These are phyloP conservation scores for Equus quagga DNA, from an alignment of 2,113 vertebrate species.

Conservation along the genomic window DNA sequence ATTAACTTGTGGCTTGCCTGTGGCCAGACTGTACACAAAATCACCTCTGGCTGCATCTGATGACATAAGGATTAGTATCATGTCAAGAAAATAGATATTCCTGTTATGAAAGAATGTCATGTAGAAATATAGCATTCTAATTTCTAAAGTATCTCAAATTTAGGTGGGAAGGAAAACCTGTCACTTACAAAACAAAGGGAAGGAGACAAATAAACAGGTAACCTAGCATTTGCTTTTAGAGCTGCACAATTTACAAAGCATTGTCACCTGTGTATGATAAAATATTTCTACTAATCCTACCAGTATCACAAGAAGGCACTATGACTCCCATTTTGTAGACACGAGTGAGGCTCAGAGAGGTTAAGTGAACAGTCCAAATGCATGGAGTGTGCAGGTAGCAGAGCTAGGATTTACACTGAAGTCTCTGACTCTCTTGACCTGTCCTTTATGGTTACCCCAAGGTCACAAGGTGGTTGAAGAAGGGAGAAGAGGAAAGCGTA, in stretches of 20 bases:
- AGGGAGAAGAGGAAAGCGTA: background rate
- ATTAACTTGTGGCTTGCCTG: background rate
- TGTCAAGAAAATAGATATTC: background rate
- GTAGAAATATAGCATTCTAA: background rate
- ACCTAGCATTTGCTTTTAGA: background rate
- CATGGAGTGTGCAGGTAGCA: background rate
- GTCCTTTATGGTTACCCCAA: background rate
- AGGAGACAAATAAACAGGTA: background rate
- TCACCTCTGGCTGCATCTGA: background rate
- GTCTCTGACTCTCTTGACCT: background rate
- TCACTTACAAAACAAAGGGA: background rate
- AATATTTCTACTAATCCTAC: background rate
- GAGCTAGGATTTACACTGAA: background rate
- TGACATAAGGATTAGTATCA: background rate
- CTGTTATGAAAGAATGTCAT: background rate
- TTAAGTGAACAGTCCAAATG: background rate
- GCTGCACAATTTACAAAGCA: background rate
- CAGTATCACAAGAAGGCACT: background rate
- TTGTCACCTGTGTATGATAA: background rate
- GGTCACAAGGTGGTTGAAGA: background rate
- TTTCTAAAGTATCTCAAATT: conserved; percentile 27
- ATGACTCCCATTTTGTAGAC: background rate
- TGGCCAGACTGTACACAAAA: background rate
- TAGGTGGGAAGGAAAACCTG: background rate
- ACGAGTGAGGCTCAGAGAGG: background rate